phyloP scores from a whole-genome alignment of 1,140 invertebrate genomes.

The Lanistes nyassanus region DNA sequence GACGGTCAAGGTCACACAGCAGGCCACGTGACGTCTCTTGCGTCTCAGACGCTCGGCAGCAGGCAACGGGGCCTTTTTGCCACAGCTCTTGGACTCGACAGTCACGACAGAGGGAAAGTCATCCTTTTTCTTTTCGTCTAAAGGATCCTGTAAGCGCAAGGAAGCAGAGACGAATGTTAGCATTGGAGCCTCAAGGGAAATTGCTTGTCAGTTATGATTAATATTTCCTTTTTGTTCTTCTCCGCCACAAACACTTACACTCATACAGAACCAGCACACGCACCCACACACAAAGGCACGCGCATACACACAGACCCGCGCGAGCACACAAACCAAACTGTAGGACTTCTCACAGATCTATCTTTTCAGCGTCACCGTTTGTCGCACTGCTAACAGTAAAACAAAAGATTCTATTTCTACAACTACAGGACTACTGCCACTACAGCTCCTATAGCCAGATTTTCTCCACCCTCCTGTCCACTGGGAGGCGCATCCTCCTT shows the following conservation, averaged over 20 bases:
- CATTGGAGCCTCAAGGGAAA: background rate
- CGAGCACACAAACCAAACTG: constrained; percentile 3
- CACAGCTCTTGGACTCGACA: background rate
- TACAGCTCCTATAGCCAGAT: no score
- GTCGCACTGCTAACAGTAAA: no score
- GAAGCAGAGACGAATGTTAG: background rate
- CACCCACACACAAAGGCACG: background rate
- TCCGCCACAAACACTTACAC: background rate
- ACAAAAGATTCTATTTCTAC: no score
- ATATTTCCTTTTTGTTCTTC: background rate
- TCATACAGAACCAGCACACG: background rate
- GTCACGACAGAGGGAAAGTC: background rate
- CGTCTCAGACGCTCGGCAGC: background rate
- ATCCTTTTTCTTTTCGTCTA: constrained; percentile 1
- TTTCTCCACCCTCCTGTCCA: no score
- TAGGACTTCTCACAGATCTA: no score
- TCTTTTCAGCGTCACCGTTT: no score
- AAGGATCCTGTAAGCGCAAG: constrained; percentile 3
- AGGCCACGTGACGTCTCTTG: constrained; percentile 12
- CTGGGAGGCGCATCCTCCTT: no score
- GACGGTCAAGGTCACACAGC: constrained; percentile 18
- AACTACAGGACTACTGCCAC: no score
- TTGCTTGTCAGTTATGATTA: background rate
- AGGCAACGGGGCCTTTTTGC: background rate
- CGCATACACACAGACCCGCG: constrained; percentile 7